Base-by-base conservation (phyloP, 2,113 vertebrate species). In the Mustela lutreola region DNA sequence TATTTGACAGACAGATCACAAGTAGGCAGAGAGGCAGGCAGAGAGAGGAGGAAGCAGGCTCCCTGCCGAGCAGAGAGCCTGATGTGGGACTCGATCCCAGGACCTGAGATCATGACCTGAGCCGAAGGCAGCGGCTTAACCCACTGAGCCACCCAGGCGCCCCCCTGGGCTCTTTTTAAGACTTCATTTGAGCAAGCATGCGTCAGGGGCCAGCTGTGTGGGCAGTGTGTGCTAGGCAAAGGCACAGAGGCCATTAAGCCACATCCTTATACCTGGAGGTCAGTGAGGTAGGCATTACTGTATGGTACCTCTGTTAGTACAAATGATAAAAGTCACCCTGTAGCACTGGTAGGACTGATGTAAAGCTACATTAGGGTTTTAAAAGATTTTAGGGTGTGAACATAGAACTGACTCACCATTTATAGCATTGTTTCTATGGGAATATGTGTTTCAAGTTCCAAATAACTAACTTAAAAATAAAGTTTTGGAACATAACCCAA, bases 381-480 rank as follows among this genome's bases (percentile, higher is more conserved):
- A 73, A 58, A 87, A 97, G 87, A 76, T 70, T 89, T 89, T 58
- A 58, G 83, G 81, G 60, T 83, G 22, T 95, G 22, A 93, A 31
- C 73, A 62, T 75, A 65, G 84, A 90, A 86, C 45, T 26, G 48
- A 97, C 50, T 82, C 94, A 67, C 93, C 94, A 95, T 97, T 98
- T 97, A 95, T 96, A 97, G 93, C 84, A 82, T 97, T 96, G 92
- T 98, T 97, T 98, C 95, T 96, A 92, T 97, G 96, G 97, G 53
- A 96, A 96, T 97, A 75, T 87, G 67, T 96, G 62, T 92, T 97
- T 94, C 65, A 95, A 73, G 80, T 92, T 98, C 84, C 93, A 98
- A 91, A 90, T 96, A 98, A 89, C 50, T 86, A 94, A 92, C 78
- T 94, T 94, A 97, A 95, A 96, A 96, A 94, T 92, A 94, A 92